Evolutionary conservation across 2,113 vertebrate species (phyloP), one percentile per base, ranked within the genome.

Genomic region (Mesocricetus auratus): DNA sequence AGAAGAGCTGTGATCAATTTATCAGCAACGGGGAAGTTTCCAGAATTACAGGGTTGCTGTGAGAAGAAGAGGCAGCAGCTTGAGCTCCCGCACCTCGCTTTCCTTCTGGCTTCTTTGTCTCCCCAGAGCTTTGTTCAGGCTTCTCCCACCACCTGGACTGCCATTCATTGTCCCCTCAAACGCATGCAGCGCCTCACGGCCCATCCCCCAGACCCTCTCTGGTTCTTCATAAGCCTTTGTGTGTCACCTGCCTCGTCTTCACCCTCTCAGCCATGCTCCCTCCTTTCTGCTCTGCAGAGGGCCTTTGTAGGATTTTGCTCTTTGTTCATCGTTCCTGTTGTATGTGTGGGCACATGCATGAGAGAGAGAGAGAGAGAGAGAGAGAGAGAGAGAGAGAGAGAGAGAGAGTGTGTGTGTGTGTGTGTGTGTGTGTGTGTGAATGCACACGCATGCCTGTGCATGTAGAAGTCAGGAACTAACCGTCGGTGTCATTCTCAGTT

Each of bases 151-250:
- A 21, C 36, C 68, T 42, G 69, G 36, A 56, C 50, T 7, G 68
- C 9, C 8, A 8, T 4, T 75, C 31, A 45, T 22, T 4, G 3
- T 36, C 60, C 21, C 58, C 53, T 21, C 19, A 1, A 53, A 60
- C 0, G 3, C 89, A 4, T 0, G 10, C 4, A 47, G 89, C 0
- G 0, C 56, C 56, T 26, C 56, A 15, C 53, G 1, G 5, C 5
- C 9, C 60, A 64, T 75, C 10, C 42, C n/a, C 1, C 50, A 9
- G 24, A 31, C 24, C 39, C 47, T 42, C 75, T n/a, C 71, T 0
- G 1, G 31, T 58, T 87, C 53, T 24, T 60, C 47, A 74, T 93
- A 64, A 60, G 71, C 71, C 64, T 64, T 71, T 77, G 62, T 5
- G 1, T n/a, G 11, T 62, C 7, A 3, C 1, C 12, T 4, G 22